Evolutionary conservation across 2,888 invertebrate species (phyloP).

Genomic region (Scaptomyza tumidula): DNA sequence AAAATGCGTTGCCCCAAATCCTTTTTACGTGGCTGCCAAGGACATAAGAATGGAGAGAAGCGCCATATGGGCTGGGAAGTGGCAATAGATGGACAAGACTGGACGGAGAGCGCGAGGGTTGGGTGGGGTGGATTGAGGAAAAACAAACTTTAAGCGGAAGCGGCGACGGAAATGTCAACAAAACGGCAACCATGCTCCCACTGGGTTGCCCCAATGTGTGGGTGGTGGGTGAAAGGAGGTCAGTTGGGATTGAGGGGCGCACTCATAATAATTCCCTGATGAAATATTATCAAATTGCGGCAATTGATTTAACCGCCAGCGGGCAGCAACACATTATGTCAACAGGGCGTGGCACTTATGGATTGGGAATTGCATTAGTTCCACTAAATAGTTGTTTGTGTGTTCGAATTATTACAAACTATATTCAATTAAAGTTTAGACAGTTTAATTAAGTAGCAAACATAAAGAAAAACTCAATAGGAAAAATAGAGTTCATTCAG

Average conservation of each 20-base stretch:
- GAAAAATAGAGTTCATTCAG: too few species aligned
- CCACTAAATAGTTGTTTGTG: background rate
- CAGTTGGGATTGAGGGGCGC: constrained; percentile 33
- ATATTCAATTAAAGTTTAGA: background rate
- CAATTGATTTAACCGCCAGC: constrained; percentile 79
- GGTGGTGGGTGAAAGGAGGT: background rate
- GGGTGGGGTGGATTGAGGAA: constrained; percentile 33
- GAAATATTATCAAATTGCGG: constrained; percentile 82
- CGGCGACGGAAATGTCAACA: constrained; percentile 76
- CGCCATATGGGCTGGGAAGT: constrained; percentile 50
- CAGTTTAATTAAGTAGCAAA: background rate
- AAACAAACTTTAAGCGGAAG: constrained; percentile 69
- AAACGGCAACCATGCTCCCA: constrained; percentile 53
- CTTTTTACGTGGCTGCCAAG: constrained; percentile 74
- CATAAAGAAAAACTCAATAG: background rate
- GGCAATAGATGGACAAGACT: constrained; percentile 22
- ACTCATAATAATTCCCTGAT: constrained; percentile 78
- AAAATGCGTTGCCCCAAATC: constrained; percentile 76
- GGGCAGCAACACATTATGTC: constrained; percentile 40
- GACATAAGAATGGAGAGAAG: constrained; percentile 55
- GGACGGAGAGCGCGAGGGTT: constrained; percentile 26
- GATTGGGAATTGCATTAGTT: background rate
- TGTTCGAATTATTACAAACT: background rate
- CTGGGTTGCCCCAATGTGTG: constrained; percentile 15
- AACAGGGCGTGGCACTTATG: constrained; percentile 19